Evolutionary conservation across 2,797 vertebrate species (phyloP), one percentile per base, ranked within the genome.

Genomic region (Hylomyscus alleni): DNA sequence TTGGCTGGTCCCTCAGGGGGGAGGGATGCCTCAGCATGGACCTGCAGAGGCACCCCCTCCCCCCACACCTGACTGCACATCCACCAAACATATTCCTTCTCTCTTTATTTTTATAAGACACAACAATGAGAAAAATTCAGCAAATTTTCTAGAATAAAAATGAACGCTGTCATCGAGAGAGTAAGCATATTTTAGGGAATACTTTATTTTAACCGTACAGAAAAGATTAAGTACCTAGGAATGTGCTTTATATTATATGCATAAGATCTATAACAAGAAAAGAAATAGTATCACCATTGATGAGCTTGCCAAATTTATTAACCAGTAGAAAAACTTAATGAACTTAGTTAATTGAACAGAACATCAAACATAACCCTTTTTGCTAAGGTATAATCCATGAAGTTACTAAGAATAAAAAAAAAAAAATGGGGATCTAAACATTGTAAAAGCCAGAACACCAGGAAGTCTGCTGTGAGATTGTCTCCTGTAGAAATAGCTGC

Each of bases 341-440:
- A 89, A 80, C 40, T 87, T 84, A 75, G 34, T 65, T 84, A 96
- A 83, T 56, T 84, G 94, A 83, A 82, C 14, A 44, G 24, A 78
- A 78, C n/a, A 62, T 84, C 24, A 75, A 77, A 34, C n/a, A 80
- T 47, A 24, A 24, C 14, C 40, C 40, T 76, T 87, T 65, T 88
- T 56, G 92, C 60, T 88, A 77, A 83, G 8, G 31, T 72, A 58
- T 29, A 90, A 77, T 67, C 17, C 12, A 90, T 65, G 69, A 58
- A 87, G 82, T 77, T 72, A 81, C 12, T 47, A 67, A 69, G 83
- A 82, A 47, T 90, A 8, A 52, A 87, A 87, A 62, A 85, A 88
- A 91, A 86, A 47, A 50, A 34, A 6, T 22, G 17, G 29, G 44
- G 11, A 67, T 34, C 29, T 29, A 67, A 85, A 50, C 14, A 83